Evolutionary conservation across 2,888 invertebrate species (phyloP), one percentile per base, ranked within the genome.

Genomic region (Muschampia plurimacula): DNA sequence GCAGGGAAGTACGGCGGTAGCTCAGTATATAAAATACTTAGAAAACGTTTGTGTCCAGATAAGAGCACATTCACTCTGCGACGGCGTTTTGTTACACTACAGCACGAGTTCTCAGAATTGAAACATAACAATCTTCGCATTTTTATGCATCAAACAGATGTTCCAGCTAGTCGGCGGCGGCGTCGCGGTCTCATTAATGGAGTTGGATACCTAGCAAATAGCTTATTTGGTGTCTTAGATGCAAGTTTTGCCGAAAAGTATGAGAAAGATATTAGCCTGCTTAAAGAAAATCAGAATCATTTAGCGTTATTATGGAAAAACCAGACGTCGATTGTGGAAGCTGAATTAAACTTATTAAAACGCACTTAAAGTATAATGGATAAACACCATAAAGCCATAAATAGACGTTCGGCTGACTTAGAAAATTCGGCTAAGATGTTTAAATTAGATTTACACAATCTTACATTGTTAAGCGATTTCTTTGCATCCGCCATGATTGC

Each of bases 281-380:
- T 67, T 2, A 15, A 13, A 9, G 9, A 59, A 8, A 67, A 67
- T 46, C 28, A 67, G 8, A 67, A 67, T 2, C 49, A 67, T 59
- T 46, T 67, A 36, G 44, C 52, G 9, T 32, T 13, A n/a, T 32
- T 67, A 32, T 67, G 67, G 60, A 32, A 68, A 68, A 68, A 68
- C n/a, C 67, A 68, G 46, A 68, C 59, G 32, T 68, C 59, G 10
- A 15, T 67, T 41, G 59, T 59, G 8, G 67, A 67, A 67, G 67
- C 67, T 13, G 67, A 67, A 39, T 59, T 67, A 5, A 67, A 67
- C 13, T 13, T 67, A 6, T 22, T 67, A 9, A 67, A 67, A 59
- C 36, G 67, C 5, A 67, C 22, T 1, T 59, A 57, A 44, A n/a
- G 22, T 44, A n/a, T 41, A 36, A 67, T 67, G 15, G 52, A 67